phyloP scores from a whole-genome alignment of 2,888 invertebrate species.

The Itoplectis maculator region DNA sequence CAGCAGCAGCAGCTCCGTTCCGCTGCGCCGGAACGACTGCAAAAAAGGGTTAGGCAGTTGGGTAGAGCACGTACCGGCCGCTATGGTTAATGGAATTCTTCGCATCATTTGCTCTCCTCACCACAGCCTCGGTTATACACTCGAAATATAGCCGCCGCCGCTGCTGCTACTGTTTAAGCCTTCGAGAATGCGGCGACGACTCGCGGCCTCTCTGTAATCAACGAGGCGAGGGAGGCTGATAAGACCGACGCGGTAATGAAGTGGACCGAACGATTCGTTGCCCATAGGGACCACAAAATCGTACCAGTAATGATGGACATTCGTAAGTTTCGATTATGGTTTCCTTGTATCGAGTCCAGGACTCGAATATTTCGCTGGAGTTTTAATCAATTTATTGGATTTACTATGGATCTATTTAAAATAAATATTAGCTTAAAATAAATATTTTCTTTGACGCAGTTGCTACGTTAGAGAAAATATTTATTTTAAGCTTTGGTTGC shows the following conservation, averaged over 20 bases:
- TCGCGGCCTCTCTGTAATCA: neutral
- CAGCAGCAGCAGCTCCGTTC: neutral
- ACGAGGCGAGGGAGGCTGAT: neutral
- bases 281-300: neutral
- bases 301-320: neutral
- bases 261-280: neutral
- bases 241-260: neutral
- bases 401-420: too few species aligned
- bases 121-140: too few species aligned
- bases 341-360: too few species aligned
- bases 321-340: neutral
- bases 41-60: constrained; percentile 22
- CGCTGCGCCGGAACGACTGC: constrained; percentile 5
- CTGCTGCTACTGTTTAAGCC: neutral
- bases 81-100: constrained; percentile 13
- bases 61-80: neutral
- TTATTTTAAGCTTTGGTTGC: too few species aligned
- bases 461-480: too few species aligned
- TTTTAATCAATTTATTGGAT: too few species aligned
- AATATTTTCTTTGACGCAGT: too few species aligned
- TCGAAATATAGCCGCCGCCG: neutral
- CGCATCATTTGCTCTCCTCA: constrained; percentile 18
- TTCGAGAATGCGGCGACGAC: neutral
- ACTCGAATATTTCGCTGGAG: too few species aligned
- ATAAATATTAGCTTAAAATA: too few species aligned